Percentiles rank a stretch among this genome's conserved stretches.
These are phyloP conservation scores for Sycophaga agraensis DNA, from an alignment of 1,140 invertebrate species.

Conservation along the genomic window DNA sequence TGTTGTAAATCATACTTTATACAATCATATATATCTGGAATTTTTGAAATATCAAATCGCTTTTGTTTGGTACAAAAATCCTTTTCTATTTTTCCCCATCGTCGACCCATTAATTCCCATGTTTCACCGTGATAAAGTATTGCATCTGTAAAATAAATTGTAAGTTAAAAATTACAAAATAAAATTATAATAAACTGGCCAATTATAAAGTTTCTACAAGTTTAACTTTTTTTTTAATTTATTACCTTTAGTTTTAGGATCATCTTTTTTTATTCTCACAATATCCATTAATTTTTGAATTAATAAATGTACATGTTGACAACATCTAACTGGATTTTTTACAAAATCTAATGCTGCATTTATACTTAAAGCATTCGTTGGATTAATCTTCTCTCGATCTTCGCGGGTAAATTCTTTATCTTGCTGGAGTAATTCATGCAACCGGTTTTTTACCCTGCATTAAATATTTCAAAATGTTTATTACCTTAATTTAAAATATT, in stretches of 20 bases:
- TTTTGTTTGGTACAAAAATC: conserved; percentile 94
- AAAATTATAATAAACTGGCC: too few species aligned
- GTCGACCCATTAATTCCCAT: conserved; percentile 96
- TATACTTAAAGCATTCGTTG: conserved; percentile 84
- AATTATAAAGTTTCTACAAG: too few species aligned
- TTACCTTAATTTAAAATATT: not conserved
- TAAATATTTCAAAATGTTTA: too few species aligned
- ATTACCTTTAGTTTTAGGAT: conserved; percentile 81
- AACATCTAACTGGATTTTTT: conserved; percentile 94
- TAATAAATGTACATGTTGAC: conserved; percentile 82
- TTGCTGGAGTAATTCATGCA: conserved; percentile 91
- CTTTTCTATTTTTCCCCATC: conserved; percentile 99
- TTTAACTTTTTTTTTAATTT: too few species aligned
- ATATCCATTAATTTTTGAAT: conserved; percentile 85
- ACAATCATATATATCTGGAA: conserved; percentile 99
- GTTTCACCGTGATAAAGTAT: conserved; percentile 97
- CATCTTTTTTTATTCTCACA: conserved; percentile 82
- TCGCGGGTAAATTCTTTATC: conserved; percentile 86
- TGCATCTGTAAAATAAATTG: conserved; percentile 68
- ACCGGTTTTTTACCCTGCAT: conserved; percentile 86
- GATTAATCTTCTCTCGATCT: conserved; percentile 87
- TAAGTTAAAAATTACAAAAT: too few species aligned
- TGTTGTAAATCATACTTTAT: conserved; percentile 99
- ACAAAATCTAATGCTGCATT: conserved; percentile 90
- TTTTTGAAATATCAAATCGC: conserved; percentile 97